Evolutionary conservation across 2,113 vertebrate genomes (phyloP).

Genomic region (Emydocephalus ijimae): DNA sequence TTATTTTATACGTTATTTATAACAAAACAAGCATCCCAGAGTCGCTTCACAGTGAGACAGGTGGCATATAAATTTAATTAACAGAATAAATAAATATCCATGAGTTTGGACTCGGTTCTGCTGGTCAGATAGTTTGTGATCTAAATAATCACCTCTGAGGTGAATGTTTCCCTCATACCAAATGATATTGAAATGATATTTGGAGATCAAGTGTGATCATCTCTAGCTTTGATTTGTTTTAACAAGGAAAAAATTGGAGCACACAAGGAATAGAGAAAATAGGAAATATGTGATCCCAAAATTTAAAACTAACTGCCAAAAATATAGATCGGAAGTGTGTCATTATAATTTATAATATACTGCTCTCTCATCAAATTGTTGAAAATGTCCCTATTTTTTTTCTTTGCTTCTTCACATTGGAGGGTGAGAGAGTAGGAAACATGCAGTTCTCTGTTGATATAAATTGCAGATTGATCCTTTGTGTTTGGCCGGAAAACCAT

Average conservation of each 20-base stretch:
- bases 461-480: background rate
- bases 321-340: background rate
- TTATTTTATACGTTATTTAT: background rate
- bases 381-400: background rate
- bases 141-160: background rate
- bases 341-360: background rate
- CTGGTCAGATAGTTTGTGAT: background rate
- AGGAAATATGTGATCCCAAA: background rate
- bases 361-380: background rate
- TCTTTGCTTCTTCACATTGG: background rate
- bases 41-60: background rate
- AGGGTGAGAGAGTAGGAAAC: background rate
- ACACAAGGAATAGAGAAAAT: background rate
- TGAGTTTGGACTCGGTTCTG: background rate
- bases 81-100: background rate
- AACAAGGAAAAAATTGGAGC: background rate
- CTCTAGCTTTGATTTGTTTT: background rate
- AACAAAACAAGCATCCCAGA: background rate
- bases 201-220: background rate
- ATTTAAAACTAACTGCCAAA: background rate
- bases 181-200: background rate
- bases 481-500: background rate
- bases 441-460: background rate
- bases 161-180: background rate
- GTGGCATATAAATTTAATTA: background rate